These are phyloP conservation scores for Diplodus puntazzo DNA, from an alignment of 2,797 vertebrate genomes.

Conservation along the genomic window DNA sequence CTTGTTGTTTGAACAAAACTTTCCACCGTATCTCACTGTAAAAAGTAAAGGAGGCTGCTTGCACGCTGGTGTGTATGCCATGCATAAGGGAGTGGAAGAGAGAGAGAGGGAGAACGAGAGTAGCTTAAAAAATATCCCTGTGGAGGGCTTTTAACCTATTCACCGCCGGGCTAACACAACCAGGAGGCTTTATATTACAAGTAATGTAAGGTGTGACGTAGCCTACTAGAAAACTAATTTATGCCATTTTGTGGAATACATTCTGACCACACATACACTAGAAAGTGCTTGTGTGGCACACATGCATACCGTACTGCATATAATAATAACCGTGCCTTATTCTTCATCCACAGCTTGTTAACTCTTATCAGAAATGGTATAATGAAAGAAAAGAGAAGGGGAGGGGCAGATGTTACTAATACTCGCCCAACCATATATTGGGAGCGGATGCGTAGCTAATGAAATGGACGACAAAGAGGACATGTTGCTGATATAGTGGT, in stretches of 20 bases:
- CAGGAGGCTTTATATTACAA: slow-evolving; percentile 21
- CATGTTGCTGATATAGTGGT: slow-evolving; percentile 75
- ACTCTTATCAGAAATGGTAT: slow-evolving; percentile 23
- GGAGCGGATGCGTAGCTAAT: slow-evolving; percentile 64
- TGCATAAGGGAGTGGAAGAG: slow-evolving; percentile 10
- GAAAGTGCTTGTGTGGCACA: slow-evolving; percentile 5
- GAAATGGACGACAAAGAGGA: slow-evolving; percentile 63
- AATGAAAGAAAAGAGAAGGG: slow-evolving; percentile 42
- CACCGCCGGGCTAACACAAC: slow-evolving; percentile 20
- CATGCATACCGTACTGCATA: slow-evolving; percentile 7
- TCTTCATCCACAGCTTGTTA: slow-evolving; percentile 46
- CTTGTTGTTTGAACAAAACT: slow-evolving; percentile 68
- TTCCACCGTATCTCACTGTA: slow-evolving; percentile 61
- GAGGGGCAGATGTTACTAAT: slow-evolving; percentile 34
- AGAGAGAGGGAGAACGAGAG: background rate
- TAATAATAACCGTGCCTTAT: slow-evolving; percentile 3
- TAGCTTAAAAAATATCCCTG: slow-evolving; percentile 66
- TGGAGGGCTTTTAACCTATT: slow-evolving; percentile 65
- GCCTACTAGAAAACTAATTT: slow-evolving; percentile 24
- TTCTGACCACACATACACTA: background rate
- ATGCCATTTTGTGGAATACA: slow-evolving; percentile 22
- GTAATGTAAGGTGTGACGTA: background rate
- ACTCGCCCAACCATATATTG: slow-evolving; percentile 31
- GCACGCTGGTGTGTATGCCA: slow-evolving; percentile 44
- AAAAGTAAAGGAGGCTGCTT: slow-evolving; percentile 57